Conservation (phyloP, 2,888 invertebrate species). For the Cabera pusaria region DNA sequence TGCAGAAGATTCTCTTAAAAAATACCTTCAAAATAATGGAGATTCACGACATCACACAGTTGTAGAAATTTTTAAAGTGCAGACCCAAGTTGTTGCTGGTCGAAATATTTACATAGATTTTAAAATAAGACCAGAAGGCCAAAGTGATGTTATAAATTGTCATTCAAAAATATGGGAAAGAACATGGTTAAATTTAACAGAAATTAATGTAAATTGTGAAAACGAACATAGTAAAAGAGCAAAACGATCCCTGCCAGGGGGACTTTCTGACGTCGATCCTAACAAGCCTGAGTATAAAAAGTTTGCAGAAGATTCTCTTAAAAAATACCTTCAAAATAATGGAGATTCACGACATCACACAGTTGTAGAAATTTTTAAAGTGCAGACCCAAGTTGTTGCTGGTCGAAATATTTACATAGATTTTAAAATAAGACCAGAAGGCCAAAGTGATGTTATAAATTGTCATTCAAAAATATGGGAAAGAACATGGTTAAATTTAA, state of each 20-base stretch:
- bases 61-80: constrained; percentile 55
- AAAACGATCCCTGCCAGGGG: constrained; percentile 30
- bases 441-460: constrained; percentile 44
- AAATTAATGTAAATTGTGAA: constrained; percentile 37
- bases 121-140: constrained; percentile 73
- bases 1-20: constrained; percentile 41
- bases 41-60: constrained; percentile 35
- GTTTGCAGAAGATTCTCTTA: constrained; percentile 43
- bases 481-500: constrained; percentile 32
- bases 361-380: constrained; percentile 56
- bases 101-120: constrained; percentile 75
- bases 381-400: constrained; percentile 67
- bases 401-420: constrained; percentile 77
- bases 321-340: constrained; percentile 36
- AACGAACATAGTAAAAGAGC: constrained; percentile 22
- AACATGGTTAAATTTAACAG: constrained; percentile 32
- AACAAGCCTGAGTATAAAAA: constrained; percentile 32
- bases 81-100: constrained; percentile 74
- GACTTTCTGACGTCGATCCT: background rate
- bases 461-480: constrained; percentile 37
- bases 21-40: constrained; percentile 36
- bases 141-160: constrained; percentile 38
- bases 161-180: constrained; percentile 33
- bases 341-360: constrained; percentile 27
- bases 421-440: constrained; percentile 75